phyloP scores from a whole-genome alignment of 2,888 invertebrate genomes.

The Sphecodes monilicornis region DNA sequence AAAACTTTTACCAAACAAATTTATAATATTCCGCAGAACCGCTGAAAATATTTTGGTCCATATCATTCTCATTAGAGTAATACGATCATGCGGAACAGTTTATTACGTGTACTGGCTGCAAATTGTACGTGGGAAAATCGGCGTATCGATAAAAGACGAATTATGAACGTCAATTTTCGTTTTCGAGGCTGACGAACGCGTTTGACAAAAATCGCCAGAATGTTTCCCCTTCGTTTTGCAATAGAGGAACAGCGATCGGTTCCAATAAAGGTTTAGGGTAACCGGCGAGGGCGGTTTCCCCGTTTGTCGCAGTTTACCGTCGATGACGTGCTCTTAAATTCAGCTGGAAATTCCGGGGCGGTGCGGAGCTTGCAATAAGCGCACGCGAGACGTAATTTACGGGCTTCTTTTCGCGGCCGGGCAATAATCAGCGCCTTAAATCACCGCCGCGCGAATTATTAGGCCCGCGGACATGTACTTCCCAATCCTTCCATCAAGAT shows the following conservation, averaged over 20 bases:
- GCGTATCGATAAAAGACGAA: constrained; percentile 16
- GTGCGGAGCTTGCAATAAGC: constrained; percentile 36
- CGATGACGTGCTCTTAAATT: constrained; percentile 45
- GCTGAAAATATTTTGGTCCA: constrained; percentile 21
- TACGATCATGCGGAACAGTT: constrained; percentile 26
- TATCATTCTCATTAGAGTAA: constrained; percentile 21
- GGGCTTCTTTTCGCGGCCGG: constrained; percentile 43
- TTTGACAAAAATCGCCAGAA: neutral
- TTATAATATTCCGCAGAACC: constrained; percentile 31
- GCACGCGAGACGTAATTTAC: constrained; percentile 58
- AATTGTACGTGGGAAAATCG: neutral
- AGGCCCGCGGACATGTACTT: constrained; percentile 28
- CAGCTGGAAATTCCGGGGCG: constrained; percentile 33
- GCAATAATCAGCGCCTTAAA: constrained; percentile 52
- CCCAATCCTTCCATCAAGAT: constrained; percentile 41
- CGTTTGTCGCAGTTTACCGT: constrained; percentile 11
- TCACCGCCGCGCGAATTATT: constrained; percentile 44
- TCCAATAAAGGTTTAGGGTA: neutral
- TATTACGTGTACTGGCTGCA: constrained; percentile 18
- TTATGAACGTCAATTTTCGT: neutral
- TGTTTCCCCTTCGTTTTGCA: neutral
- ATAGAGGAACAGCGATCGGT: neutral
- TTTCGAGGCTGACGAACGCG: too few relatives aligned
- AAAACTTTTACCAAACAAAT: too few relatives aligned
- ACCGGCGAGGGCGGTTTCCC: neutral